Conservation (phyloP, 2,797 vertebrate genomes). For the Dryobates pubescens region DNA sequence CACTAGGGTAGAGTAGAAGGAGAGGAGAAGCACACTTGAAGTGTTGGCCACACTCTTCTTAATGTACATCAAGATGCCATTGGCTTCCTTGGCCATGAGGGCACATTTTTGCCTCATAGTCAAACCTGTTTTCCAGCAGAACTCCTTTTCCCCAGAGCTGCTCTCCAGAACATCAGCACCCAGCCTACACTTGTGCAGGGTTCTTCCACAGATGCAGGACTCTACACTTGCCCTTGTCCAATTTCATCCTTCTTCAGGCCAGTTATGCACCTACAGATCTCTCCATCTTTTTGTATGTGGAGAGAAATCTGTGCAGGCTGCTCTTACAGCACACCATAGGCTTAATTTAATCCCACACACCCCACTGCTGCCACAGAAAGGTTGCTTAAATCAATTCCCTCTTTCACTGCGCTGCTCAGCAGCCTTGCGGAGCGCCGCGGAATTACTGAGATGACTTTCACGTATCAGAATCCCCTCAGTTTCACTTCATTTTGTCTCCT, state of each 20-base stretch:
- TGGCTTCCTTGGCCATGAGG: no score
- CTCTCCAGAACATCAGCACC: no score
- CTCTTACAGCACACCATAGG: slow-evolving; percentile 75
- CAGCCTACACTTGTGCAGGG: no score
- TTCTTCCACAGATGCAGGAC: no score
- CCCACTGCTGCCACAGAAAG: slow-evolving; percentile 74
- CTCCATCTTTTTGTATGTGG: neutral
- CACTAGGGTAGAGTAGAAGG: no score
- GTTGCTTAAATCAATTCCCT: slow-evolving; percentile 80
- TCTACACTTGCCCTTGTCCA: no score
- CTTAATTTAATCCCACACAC: slow-evolving; percentile 81
- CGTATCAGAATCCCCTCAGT: slow-evolving; percentile 76
- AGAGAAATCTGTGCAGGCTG: slow-evolving; percentile 24
- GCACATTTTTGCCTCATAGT: no score
- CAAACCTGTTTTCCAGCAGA: no score
- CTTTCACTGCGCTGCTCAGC: slow-evolving; percentile 77
- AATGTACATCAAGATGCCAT: no score
- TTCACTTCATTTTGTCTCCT: slow-evolving; percentile 74
- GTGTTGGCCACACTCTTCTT: no score
- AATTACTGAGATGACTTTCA: slow-evolving; percentile 74
- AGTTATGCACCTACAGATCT: neutral
- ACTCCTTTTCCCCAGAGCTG: no score
- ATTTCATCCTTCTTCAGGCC: neutral
- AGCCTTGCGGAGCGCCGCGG: slow-evolving; percentile 72
- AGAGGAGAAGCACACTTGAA: no score